Percentiles rank a stretch among this genome's conserved stretches.
Conservation (phyloP, 2,113 vertebrate species). For the Diphyllodes magnificus region DNA sequence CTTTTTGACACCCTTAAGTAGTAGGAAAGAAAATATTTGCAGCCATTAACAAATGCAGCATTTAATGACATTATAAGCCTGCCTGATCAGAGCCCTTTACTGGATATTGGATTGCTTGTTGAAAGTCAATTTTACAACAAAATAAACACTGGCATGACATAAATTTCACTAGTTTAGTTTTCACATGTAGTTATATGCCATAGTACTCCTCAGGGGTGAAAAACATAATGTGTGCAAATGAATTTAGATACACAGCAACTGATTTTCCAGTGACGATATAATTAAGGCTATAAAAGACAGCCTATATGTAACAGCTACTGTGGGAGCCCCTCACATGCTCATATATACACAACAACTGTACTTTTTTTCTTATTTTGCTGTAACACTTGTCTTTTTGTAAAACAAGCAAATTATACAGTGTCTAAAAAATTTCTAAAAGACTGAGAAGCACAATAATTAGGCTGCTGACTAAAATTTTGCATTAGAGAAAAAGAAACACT, state of each 20-base stretch:
- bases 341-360: not conserved
- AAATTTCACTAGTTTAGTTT: slow-evolving; percentile 61
- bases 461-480: not conserved
- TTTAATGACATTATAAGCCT: slow-evolving; percentile 58
- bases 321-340: slow-evolving; percentile 12
- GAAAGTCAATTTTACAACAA: slow-evolving; percentile 58
- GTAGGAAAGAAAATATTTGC: slow-evolving; percentile 38
- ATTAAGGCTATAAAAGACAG: slow-evolving; percentile 70
- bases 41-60: slow-evolving; percentile 37
- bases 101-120: slow-evolving; percentile 21
- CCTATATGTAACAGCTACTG: slow-evolving; percentile 54
- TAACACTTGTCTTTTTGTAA: slow-evolving; percentile 28
- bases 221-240: slow-evolving; percentile 62
- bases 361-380: slow-evolving; percentile 53
- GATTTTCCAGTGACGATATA: slow-evolving; percentile 61
- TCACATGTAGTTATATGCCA: slow-evolving; percentile 54
- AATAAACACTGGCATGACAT: slow-evolving; percentile 40
- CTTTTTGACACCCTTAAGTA: slow-evolving; percentile 27
- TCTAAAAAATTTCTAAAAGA: not conserved
- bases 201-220: slow-evolving; percentile 63
- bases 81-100: slow-evolving; percentile 31
- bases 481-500: slow-evolving; percentile 10
- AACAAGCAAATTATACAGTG: not conserved
- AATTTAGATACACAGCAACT: slow-evolving; percentile 62
- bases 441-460: not conserved